Evolutionary conservation across 2,888 invertebrate genomes (phyloP).

Genomic region (Polia nebulosa): DNA sequence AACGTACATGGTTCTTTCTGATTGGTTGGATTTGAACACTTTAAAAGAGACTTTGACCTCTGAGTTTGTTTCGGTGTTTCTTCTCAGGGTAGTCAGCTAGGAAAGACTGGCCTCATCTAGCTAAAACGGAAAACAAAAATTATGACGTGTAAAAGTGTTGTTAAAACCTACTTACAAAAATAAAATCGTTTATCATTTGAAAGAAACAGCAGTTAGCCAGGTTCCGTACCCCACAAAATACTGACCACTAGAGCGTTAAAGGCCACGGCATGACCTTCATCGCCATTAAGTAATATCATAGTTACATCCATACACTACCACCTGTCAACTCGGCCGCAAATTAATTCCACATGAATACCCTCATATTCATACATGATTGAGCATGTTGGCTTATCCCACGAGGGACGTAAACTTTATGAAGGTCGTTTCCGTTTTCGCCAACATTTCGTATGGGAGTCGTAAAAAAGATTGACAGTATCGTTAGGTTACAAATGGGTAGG

Average conservation of each 20-base stretch:
- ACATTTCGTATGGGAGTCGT: slow-evolving; percentile 29
- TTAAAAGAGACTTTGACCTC: no score
- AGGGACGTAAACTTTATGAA: slow-evolving; percentile 45
- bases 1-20: no score
- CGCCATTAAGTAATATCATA: not conserved
- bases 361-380: slow-evolving; percentile 53
- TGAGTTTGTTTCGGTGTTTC: no score
- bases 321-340: slow-evolving; percentile 29
- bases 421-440: slow-evolving; percentile 36
- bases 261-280: slow-evolving; percentile 24
- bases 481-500: slow-evolving; percentile 21
- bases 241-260: not conserved
- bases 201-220: not conserved
- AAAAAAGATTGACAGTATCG: slow-evolving; percentile 37
- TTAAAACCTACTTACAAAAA: no score
- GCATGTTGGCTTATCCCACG: slow-evolving; percentile 36
- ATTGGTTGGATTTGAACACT: no score
- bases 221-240: not conserved
- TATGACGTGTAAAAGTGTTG: no score
- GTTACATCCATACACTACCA: slow-evolving; percentile 6
- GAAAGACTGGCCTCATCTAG: no score
- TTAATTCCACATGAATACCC: slow-evolving; percentile 48
- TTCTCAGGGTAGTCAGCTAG: no score
- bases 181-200: no score
- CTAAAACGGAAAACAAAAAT: no score